Percentiles rank a stretch among this genome's conserved stretches.
Evolutionary conservation across 1,140 invertebrate genomes (phyloP).

Genomic region (Brachionus paranguensis): DNA sequence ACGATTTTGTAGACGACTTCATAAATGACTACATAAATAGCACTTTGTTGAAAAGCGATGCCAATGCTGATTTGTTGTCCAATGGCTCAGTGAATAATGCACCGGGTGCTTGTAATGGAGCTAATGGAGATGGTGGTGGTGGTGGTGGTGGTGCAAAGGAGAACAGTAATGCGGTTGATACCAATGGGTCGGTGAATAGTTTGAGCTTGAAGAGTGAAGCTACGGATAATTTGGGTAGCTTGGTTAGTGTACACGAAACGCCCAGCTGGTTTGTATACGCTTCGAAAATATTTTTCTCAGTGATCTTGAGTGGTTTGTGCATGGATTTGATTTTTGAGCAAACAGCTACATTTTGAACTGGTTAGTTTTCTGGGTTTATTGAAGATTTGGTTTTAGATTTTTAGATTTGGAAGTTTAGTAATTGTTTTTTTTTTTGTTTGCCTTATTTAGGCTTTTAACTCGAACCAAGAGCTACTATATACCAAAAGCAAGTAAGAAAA

Average conservation of each 20-base stretch:
- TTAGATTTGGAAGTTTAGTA: neutral
- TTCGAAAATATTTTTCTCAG: neutral
- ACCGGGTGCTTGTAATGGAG: neutral
- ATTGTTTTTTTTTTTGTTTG: neutral
- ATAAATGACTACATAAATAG: constrained; percentile 25
- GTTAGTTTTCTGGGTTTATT: neutral
- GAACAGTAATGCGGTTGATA: neutral
- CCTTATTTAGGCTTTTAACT: neutral
- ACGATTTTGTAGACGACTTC: constrained; percentile 21
- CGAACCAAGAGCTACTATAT: neutral
- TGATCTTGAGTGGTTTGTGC: neutral
- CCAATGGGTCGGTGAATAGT: neutral
- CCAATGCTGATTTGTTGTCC: neutral
- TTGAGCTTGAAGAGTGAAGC: neutral
- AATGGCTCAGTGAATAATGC: neutral
- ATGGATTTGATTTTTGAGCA: neutral
- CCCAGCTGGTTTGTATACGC: constrained; percentile 5
- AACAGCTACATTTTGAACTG: neutral
- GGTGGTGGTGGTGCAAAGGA: neutral
- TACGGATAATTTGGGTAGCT: constrained; percentile 23
- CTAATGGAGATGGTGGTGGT: too few relatives aligned
- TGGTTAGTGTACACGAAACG: neutral
- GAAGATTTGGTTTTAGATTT: neutral
- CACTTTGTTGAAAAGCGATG: constrained; percentile 10
- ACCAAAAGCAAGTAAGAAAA: neutral